phyloP scores from a whole-genome alignment of 2,888 invertebrate species.

The Neoitamus cyanurus region DNA sequence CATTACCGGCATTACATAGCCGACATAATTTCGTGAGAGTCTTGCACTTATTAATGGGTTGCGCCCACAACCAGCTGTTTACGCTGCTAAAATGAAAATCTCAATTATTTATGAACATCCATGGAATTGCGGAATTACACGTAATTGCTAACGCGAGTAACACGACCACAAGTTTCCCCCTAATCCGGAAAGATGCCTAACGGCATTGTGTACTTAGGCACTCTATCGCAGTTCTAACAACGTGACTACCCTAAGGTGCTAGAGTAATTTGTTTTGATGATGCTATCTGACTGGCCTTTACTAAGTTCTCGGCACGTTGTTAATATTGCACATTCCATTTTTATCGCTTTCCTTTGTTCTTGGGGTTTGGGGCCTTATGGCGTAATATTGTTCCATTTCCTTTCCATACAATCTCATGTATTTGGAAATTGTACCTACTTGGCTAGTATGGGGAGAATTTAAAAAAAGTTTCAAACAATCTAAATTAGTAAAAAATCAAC shows the following conservation, averaged over 20 bases:
- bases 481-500: no score
- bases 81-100: neutral
- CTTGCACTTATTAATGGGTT: neutral
- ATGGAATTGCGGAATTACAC: neutral
- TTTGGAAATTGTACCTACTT: no score
- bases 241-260: neutral
- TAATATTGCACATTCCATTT: neutral
- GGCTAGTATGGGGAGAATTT: no score
- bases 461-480: no score
- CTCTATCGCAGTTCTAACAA: neutral
- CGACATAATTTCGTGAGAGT: neutral
- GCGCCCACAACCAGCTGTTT: neutral
- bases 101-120: neutral
- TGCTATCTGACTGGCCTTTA: neutral
- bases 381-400: no score
- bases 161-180: neutral
- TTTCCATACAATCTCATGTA: no score
- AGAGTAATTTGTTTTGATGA: neutral
- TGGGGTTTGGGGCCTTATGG: neutral
- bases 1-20: neutral
- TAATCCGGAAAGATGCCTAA: neutral
- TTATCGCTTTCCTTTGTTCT: neutral
- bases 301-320: neutral
- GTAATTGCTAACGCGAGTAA: neutral
- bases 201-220: neutral